These are phyloP conservation scores for Plodia interpunctella DNA, from an alignment of 1,140 invertebrate genomes.

Conservation along the genomic window DNA sequence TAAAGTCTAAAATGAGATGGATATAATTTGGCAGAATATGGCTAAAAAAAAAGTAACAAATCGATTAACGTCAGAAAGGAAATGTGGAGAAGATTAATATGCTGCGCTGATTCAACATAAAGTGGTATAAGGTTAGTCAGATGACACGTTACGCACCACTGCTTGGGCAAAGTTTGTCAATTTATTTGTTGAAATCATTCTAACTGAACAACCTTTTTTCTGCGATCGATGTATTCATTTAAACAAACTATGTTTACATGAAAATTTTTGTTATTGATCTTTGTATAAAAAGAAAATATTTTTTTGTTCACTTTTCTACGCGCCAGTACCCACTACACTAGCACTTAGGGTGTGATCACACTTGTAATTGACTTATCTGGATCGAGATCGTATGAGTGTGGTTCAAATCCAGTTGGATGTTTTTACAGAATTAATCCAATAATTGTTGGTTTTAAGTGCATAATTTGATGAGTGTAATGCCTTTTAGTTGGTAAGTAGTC, in stretches of 20 bases:
- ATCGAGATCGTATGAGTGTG: constrained; percentile 43
- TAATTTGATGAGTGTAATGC: constrained; percentile 1
- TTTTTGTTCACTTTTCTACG: constrained; percentile 19
- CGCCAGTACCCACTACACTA: constrained; percentile 25
- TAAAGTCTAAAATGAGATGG: too few species aligned
- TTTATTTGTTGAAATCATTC: too few species aligned
- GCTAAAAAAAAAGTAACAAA: too few species aligned
- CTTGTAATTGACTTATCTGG: constrained; percentile 61
- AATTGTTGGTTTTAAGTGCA: constrained; percentile 8
- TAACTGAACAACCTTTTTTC: too few species aligned
- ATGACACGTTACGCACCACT: too few species aligned
- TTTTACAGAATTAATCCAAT: constrained; percentile 28
- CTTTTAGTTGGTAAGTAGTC: neutral
- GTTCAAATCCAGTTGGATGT: constrained; percentile 30
- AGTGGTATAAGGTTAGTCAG: too few species aligned
- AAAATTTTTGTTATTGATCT: neutral
- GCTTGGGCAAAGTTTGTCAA: too few species aligned
- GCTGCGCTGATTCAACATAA: too few species aligned
- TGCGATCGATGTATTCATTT: too few species aligned
- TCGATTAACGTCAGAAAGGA: too few species aligned
- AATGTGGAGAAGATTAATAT: too few species aligned
- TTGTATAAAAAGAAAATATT: neutral
- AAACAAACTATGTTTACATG: neutral
- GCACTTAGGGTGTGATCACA: constrained; percentile 58
- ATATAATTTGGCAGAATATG: too few species aligned